Evolutionary conservation across 2,113 vertebrate species (phyloP), one percentile per base, ranked within the genome.

Genomic region (Urocolius indicus): DNA sequence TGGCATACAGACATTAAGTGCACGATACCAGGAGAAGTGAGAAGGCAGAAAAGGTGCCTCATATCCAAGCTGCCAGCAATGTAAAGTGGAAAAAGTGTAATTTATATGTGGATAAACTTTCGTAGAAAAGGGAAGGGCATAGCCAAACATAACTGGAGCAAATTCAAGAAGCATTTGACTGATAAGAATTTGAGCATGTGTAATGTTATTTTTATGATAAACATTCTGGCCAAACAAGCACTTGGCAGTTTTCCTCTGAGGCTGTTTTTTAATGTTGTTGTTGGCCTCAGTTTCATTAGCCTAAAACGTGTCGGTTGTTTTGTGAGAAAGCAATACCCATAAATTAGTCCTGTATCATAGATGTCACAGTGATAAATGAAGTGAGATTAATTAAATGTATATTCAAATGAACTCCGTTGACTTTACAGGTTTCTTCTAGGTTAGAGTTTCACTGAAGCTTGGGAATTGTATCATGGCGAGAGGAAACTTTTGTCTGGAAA

Each of bases 331-430:
- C 77, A 91, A 59, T 92, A 92, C 54, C 32, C 3, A 1, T 91
- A 95, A 96, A 95, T 93, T 95, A 76, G 58, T 90, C 34, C 69
- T 91, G 51, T 73, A 76, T 82, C 63, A 9, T 61, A 84, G 69
- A 68, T 97, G 91, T 94, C 93, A 92, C 9, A 1, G 55, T 94
- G 85, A 88, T 80, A 96, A 93, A 97, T 93, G 91, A 89, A 84
- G 62, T 81, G 46, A 86, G 46, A 95, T 85, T 96, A 95, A 94
- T 94, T 94, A 95, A 91, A 90, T 79, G 21, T 84, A 48, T 72
- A 89, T 92, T 91, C 75, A 94, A 68, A 94, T 76, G 82, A 78
- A 76, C 73, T 57, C 66, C 16, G 13, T 58, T 48, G 48, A 71
- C 83, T 91, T 54, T 17, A 80, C 51, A 82, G 41, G 8, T 69